Evolutionary conservation across 1,140 invertebrate species (phyloP).

Genomic region (Chironomus tepperi): DNA sequence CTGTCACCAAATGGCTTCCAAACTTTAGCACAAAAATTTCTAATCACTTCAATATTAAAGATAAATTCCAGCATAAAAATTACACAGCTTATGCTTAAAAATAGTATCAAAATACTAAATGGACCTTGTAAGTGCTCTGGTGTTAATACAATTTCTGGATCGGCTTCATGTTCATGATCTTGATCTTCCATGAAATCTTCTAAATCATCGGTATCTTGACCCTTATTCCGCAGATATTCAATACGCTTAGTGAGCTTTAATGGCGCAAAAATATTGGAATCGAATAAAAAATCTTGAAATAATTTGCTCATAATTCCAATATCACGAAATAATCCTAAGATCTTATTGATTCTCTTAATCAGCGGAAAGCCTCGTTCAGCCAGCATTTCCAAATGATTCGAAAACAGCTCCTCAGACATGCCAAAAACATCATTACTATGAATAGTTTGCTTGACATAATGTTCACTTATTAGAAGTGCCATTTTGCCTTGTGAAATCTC

Average conservation of each 20-base stretch:
- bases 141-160: slow-evolving; percentile 38
- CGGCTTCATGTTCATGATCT: slow-evolving; percentile 28
- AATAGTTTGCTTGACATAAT: slow-evolving; percentile 34
- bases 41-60: slow-evolving; percentile 24
- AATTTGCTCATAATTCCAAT: slow-evolving; percentile 38
- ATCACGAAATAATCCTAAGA: slow-evolving; percentile 40
- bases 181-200: slow-evolving; percentile 30
- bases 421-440: slow-evolving; percentile 39
- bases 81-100: slow-evolving; percentile 33
- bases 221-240: background rate
- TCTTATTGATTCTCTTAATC: slow-evolving; percentile 39
- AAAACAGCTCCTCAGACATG: slow-evolving; percentile 39
- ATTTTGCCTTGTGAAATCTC: slow-evolving; percentile 39
- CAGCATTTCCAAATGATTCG: slow-evolving; percentile 44
- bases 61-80: slow-evolving; percentile 34
- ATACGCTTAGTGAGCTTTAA: slow-evolving; percentile 27
- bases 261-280: background rate
- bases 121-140: slow-evolving; percentile 43
- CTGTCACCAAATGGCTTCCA: background rate
- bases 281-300: slow-evolving; percentile 30
- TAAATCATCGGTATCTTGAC: too few relatives aligned
- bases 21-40: slow-evolving; percentile 27
- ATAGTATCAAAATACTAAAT: slow-evolving; percentile 40
- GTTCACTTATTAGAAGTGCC: slow-evolving; percentile 34
- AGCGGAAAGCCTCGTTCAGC: slow-evolving; percentile 44